Base-by-base conservation (phyloP, 2,797 vertebrate species). In the Halcyon smyrnensis region DNA sequence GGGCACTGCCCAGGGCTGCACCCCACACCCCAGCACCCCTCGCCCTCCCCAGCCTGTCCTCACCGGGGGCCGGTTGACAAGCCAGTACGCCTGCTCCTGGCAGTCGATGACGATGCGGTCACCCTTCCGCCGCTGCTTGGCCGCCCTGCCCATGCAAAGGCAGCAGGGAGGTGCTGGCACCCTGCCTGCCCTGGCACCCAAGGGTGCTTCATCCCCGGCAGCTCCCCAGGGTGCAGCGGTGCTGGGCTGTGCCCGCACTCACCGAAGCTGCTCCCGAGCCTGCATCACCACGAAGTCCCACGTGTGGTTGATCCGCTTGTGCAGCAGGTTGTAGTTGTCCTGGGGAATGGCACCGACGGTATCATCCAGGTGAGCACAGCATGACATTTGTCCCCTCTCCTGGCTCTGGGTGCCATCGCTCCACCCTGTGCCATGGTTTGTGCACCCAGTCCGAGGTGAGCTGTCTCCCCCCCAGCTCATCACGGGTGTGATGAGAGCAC, bases 221-320 rank as follows among this genome's bases (percentile, higher is more conserved):
- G 41, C 56, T 57, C 65, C 62, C 30, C 2, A 2, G 50, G 76
- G 10, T 32, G 17, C 65, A 27, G 84, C 4, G 2, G 27, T 19
- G 68, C 79, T 18, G 5, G 14, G 27, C 80, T 7, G 2, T 51
- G 85, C 67, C 81, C 6, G 3, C 48, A 65, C 98, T 98, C 94
- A 99, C 99, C 99, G 98, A 59, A 99, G 98, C 95, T 99, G 99
- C 93, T 99, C 99, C 93, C 99, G 98, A 0, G 99, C 99, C 97
- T 99, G 99, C 99, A 99, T 99, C 97, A 99, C 98, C 84, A 99
- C 99, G 74, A 99, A 99, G 97, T 99, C 99, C 99, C 99, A 99
- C 1, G 98, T 98, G 96, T 99, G 99, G 97, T 98, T 99, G 96
- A 99, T 99, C 91, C 98, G 98, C 97, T 99, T 99, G 98, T 99